Base-by-base conservation (phyloP, 2,113 vertebrate species). In the Cryptotis parvus region DNA sequence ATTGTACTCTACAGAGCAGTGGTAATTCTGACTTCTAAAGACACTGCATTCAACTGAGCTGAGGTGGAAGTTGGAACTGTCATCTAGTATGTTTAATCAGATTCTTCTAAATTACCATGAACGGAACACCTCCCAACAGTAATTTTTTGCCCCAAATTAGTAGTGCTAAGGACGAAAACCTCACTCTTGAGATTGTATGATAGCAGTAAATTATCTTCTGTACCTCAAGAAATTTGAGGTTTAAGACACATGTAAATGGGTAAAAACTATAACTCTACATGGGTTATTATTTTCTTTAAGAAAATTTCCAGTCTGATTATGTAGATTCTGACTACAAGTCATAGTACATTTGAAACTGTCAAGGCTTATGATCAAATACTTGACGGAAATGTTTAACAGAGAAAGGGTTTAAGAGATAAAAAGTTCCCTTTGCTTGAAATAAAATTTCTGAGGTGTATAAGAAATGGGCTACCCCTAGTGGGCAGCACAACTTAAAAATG, bases 401-500 rank as follows among this genome's bases (percentile, higher is more conserved):
- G 63, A 88, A 39, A 90, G 39, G 26, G n/a, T 86, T 93, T 91
- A 43, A 73, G 33, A 90, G 52, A 95, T 69, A 79, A 88, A 88
- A 87, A 83, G 94, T 94, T 11, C 43, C 93, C 24, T 94, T 87
- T 74, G 85, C 89, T 94, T 94, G 78, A 88, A 91, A 89, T 84
- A 93, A 95, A 95, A 93, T 88, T 94, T 78, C 76, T 84, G 91
- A 84, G 45, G 86, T 73, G 5, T 55, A 68, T 81, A 2, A 74
- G 22, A 22, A 37, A 43, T n/a, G n/a, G n/a, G n/a, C n/a, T n/a
- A n/a, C n/a, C n/a, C n/a, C n/a, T n/a, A n/a, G n/a, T n/a, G n/a
- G n/a, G n/a, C n/a, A n/a, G n/a, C n/a, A n/a, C n/a, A n/a, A n/a
- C n/a, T n/a, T n/a, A n/a, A n/a, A n/a, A n/a, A n/a, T n/a, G n/a